Conservation (phyloP, 2,888 invertebrate genomes). For the Stenchaetothrips biformis region DNA sequence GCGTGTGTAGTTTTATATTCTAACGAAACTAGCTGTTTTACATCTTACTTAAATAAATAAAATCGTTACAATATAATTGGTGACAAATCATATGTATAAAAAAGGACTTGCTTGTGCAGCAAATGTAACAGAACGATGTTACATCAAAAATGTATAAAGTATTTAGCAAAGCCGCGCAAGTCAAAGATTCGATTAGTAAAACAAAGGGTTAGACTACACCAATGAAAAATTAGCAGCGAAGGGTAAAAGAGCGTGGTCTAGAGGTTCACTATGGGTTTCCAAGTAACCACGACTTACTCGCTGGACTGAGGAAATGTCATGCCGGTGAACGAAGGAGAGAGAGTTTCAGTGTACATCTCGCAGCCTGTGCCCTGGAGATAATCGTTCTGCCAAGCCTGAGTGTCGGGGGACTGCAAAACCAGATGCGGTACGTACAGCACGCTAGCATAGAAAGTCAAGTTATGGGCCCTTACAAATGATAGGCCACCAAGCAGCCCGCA, state of each 20-base stretch:
- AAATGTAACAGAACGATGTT: too few relatives aligned
- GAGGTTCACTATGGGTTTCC: neutral
- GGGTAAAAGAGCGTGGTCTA: neutral
- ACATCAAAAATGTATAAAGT: too few relatives aligned
- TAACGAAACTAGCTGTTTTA: too few relatives aligned
- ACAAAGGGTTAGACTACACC: neutral
- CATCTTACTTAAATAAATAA: too few relatives aligned
- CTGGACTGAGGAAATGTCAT: slow-evolving; percentile 99
- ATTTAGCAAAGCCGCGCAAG: neutral
- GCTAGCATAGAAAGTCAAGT: slow-evolving; percentile 4
- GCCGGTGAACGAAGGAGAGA: slow-evolving; percentile 98
- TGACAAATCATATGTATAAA: too few relatives aligned
- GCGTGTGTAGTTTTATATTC: too few relatives aligned
- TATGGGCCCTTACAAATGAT: neutral
- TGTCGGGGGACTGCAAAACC: slow-evolving; percentile 90
- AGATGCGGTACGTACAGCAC: slow-evolving; percentile 20
- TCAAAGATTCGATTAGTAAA: neutral
- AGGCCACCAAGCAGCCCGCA: neutral
- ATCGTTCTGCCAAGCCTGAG: slow-evolving; percentile 99
- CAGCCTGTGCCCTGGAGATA: slow-evolving; percentile 99
- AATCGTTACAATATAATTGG: too few relatives aligned
- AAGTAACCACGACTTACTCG: slow-evolving; percentile 73
- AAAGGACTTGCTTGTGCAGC: too few relatives aligned
- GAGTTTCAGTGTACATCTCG: slow-evolving; percentile 99
- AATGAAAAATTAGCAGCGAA: neutral